phyloP scores from a whole-genome alignment of 2,888 invertebrate genomes.

The Chrysodeixis includens region DNA sequence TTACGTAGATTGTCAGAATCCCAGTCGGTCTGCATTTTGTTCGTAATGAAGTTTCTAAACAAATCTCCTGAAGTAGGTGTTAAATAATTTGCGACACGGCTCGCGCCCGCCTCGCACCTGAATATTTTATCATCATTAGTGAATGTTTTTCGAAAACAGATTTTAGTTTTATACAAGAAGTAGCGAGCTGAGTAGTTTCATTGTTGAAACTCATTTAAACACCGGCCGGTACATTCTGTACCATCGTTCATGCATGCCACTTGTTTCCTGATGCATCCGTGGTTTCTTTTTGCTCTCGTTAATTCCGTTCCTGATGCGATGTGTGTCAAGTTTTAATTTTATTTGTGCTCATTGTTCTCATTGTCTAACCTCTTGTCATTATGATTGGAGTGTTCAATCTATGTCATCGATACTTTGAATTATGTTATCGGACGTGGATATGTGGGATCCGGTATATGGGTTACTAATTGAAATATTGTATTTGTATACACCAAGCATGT shows the following conservation, averaged over 20 bases:
- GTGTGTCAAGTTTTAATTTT: not conserved
- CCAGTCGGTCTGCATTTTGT: slow-evolving; percentile 9
- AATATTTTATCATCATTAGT: slow-evolving; percentile 15
- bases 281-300: not conserved
- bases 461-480: no score
- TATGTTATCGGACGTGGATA: no score
- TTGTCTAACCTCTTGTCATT: not conserved
- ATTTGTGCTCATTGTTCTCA: not conserved
- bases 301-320: not conserved
- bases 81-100: slow-evolving; percentile 11
- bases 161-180: not conserved
- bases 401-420: not conserved
- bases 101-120: not conserved
- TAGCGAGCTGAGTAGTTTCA: not conserved
- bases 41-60: slow-evolving; percentile 25
- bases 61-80: slow-evolving; percentile 12
- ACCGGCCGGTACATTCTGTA: no score
- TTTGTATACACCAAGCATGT: no score
- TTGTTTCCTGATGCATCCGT: not conserved
- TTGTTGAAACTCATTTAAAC: slow-evolving; percentile 12
- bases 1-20: not conserved
- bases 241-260: not conserved
- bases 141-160: slow-evolving; percentile 8
- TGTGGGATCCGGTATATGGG: no score
- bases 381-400: not conserved